Evolutionary conservation across 2,888 invertebrate species (phyloP).

Genomic region (Maniola hyperantus): DNA sequence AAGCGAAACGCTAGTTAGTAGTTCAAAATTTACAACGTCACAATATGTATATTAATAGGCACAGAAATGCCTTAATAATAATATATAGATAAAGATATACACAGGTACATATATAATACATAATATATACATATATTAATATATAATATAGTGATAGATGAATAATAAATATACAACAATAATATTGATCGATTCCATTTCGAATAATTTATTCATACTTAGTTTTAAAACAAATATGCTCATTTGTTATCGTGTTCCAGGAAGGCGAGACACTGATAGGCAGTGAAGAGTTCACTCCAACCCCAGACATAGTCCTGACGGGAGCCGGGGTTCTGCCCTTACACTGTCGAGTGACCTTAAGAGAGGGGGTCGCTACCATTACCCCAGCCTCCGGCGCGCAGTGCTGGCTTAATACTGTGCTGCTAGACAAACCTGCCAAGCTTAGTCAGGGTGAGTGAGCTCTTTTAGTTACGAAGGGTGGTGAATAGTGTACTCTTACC

Average conservation of each 20-base stretch:
- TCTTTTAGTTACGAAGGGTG: neutral
- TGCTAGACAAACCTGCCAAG: constrained; percentile 89
- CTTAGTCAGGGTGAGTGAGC: constrained; percentile 85
- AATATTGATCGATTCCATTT: too few relatives aligned
- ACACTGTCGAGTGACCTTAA: constrained; percentile 89
- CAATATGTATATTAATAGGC: too few relatives aligned
- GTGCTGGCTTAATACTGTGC: constrained; percentile 92
- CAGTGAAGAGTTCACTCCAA: constrained; percentile 85
- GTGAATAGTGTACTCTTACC: too few relatives aligned
- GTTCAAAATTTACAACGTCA: too few relatives aligned
- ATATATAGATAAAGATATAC: too few relatives aligned
- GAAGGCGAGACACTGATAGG: constrained; percentile 95
- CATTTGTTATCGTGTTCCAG: constrained; percentile 55
- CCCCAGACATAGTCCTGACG: constrained; percentile 90
- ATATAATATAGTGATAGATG: too few relatives aligned
- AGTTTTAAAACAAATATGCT: neutral
- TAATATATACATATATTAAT: too few relatives aligned
- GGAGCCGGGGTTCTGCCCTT: constrained; percentile 90
- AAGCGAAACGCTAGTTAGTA: too few relatives aligned
- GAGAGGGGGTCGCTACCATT: constrained; percentile 88
- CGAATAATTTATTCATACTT: too few relatives aligned
- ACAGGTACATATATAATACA: too few relatives aligned
- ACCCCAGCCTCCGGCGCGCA: constrained; percentile 87
- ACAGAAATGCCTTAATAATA: too few relatives aligned
- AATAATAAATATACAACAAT: too few relatives aligned